phyloP scores from a whole-genome alignment of 1,140 invertebrate species.

The Trigoniulus corallinus region DNA sequence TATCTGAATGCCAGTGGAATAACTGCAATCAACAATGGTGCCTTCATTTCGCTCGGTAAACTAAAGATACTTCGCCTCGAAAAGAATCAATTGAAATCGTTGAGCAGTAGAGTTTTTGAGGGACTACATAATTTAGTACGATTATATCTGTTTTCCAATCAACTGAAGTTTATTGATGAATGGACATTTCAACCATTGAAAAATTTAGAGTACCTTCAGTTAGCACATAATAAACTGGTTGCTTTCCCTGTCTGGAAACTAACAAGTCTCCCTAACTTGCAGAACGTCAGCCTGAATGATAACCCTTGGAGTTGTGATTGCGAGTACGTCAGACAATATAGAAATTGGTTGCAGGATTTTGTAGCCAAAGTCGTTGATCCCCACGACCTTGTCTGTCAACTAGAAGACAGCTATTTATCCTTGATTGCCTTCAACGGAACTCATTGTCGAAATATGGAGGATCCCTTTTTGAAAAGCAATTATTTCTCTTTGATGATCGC shows the following conservation, averaged over 20 bases:
- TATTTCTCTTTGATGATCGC: no score
- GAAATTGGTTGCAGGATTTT: neutral
- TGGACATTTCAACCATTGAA: neutral
- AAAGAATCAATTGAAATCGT: neutral
- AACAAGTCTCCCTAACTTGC: neutral
- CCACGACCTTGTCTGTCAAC: neutral
- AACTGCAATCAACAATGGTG: no score
- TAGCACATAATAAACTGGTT: neutral
- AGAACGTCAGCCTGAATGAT: neutral
- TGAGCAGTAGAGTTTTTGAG: neutral
- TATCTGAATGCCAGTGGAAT: neutral
- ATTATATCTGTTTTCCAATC: constrained; percentile 1
- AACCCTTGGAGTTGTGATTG: constrained; percentile 6
- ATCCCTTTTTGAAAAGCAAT: no score
- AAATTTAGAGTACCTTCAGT: neutral
- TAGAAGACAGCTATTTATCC: neutral
- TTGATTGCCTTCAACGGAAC: neutral
- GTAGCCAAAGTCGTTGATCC: neutral
- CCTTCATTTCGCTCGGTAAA: no score
- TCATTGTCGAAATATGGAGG: neutral
- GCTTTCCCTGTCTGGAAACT: neutral
- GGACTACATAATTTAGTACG: neutral
- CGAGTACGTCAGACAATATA: neutral
- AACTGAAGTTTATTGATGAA: neutral
- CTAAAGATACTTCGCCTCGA: no score